Conservation (phyloP, 2,888 invertebrate genomes). For the Exephanes ischioxanthus region DNA sequence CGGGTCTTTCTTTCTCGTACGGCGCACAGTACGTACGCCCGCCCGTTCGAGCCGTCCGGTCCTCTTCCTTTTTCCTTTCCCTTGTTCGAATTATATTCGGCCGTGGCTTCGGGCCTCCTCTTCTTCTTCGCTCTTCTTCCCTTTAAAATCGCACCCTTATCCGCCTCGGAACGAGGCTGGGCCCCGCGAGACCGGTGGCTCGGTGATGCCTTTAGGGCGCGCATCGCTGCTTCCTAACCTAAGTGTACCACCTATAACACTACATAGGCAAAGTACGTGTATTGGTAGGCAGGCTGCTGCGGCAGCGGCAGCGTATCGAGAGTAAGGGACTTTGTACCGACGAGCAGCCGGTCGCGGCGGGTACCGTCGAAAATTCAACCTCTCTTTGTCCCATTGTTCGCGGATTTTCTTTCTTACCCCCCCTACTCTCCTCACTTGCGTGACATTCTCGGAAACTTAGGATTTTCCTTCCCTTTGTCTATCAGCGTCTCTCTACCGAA, state of each 20-base stretch:
- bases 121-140: slow-evolving; percentile 73
- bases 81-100: slow-evolving; percentile 56
- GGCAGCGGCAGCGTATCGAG: slow-evolving; percentile 40
- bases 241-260: slow-evolving; percentile 9
- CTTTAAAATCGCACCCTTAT: slow-evolving; percentile 74
- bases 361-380: slow-evolving; percentile 77
- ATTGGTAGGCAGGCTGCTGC: slow-evolving; percentile 30
- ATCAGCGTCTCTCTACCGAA: background rate
- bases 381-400: slow-evolving; percentile 80
- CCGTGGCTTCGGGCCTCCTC: slow-evolving; percentile 51
- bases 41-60: slow-evolving; percentile 48
- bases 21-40: slow-evolving; percentile 13
- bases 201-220: slow-evolving; percentile 42
- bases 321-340: slow-evolving; percentile 69
- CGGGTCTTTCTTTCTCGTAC: slow-evolving; percentile 46
- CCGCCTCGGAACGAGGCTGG: slow-evolving; percentile 46
- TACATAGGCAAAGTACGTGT: slow-evolving; percentile 8
- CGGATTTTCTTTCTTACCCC: slow-evolving; percentile 71
- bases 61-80: slow-evolving; percentile 66
- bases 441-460: slow-evolving; percentile 48
- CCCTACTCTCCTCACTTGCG: slow-evolving; percentile 13
- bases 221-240: slow-evolving; percentile 44
- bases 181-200: slow-evolving; percentile 23
- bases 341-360: slow-evolving; percentile 76
- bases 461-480: slow-evolving; percentile 37